Evolutionary conservation across 2,888 invertebrate species (phyloP).

Genomic region (Dermolepida albohirtum): DNA sequence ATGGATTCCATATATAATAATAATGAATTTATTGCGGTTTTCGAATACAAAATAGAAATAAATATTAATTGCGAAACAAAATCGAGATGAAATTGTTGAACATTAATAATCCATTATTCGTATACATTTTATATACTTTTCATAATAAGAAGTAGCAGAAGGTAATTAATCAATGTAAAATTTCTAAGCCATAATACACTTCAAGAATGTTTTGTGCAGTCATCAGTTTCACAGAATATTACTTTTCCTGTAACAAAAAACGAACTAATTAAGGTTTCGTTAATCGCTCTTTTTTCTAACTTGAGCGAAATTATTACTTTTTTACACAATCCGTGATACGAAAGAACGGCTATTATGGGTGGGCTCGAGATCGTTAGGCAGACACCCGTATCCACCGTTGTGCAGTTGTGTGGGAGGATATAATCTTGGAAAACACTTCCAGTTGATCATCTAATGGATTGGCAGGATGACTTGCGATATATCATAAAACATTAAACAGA

Average conservation of each 20-base stretch:
- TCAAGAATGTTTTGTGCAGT: constrained; percentile 12
- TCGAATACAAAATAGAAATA: neutral
- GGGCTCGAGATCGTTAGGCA: constrained; percentile 24
- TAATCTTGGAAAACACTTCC: constrained; percentile 34
- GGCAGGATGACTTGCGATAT: constrained; percentile 37
- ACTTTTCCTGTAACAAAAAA: constrained; percentile 18
- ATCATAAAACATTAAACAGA: constrained; percentile 15
- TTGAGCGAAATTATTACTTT: constrained; percentile 32
- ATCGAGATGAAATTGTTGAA: neutral
- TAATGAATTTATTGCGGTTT: no score
- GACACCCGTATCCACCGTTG: constrained; percentile 16
- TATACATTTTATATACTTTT: constrained; percentile 19
- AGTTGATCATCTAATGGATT: constrained; percentile 40
- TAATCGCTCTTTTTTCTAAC: constrained; percentile 30
- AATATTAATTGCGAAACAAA: neutral
- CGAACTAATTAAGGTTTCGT: constrained; percentile 32
- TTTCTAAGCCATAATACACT: constrained; percentile 32
- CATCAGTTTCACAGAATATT: constrained; percentile 33
- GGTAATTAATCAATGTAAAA: constrained; percentile 30
- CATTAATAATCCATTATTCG: constrained; percentile 27
- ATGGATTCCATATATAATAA: no score
- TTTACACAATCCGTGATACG: constrained; percentile 20
- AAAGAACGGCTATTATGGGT: constrained; percentile 29
- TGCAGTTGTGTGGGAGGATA: constrained; percentile 1
- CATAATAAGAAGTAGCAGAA: neutral